Percentiles rank a stretch among this genome's conserved stretches.
phyloP scores from a whole-genome alignment of 2,888 invertebrate species.

The Keiferia lycopersicella region DNA sequence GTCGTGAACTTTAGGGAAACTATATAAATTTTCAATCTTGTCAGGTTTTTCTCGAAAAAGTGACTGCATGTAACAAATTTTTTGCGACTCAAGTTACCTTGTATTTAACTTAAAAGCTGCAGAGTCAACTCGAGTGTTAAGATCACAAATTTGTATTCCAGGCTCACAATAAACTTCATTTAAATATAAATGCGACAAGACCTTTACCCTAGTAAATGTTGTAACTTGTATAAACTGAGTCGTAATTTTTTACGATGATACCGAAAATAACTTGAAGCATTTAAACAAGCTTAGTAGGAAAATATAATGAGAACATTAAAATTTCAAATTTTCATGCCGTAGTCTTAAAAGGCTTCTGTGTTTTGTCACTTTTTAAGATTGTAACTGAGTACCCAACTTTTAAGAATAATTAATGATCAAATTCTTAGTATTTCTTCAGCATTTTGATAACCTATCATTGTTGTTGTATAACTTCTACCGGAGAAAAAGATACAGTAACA shows the following conservation, averaged over 20 bases:
- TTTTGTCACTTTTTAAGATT: background rate
- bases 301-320: conserved; percentile 48
- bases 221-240: conserved; percentile 61
- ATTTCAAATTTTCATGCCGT: conserved; percentile 37
- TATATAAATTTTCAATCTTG: too few relatives aligned
- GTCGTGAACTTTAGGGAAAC: too few relatives aligned
- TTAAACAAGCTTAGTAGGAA: conserved; percentile 55
- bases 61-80: background rate
- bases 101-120: conserved; percentile 53
- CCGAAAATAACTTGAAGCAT: conserved; percentile 55
- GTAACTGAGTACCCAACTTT: too few relatives aligned
- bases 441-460: too few relatives aligned
- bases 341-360: background rate
- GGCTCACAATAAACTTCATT: conserved; percentile 73
- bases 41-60: too few relatives aligned
- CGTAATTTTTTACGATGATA: conserved; percentile 66
- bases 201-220: conserved; percentile 65
- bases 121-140: conserved; percentile 55
- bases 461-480: too few relatives aligned
- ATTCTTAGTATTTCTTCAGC: too few relatives aligned
- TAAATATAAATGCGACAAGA: conserved; percentile 76
- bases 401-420: too few relatives aligned
- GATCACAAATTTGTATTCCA: conserved; percentile 75
- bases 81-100: conserved; percentile 1
- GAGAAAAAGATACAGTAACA: too few relatives aligned